Percentiles rank a stretch among this genome's conserved stretches.
Evolutionary conservation across 1,140 invertebrate species (phyloP).

Genomic region (Antheraea mylitta): DNA sequence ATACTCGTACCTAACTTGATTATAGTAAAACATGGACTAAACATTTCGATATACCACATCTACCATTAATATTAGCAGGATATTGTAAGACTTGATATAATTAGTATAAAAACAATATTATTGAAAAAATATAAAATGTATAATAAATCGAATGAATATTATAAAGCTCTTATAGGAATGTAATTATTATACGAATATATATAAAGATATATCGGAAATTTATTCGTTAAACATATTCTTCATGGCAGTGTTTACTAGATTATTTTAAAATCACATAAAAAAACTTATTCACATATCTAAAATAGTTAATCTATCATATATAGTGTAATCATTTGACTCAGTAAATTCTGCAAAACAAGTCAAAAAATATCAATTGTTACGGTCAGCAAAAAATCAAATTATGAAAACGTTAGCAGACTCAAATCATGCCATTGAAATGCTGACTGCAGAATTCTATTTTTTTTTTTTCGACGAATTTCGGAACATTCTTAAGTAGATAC

Average conservation of each 20-base stretch:
- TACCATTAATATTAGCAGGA: neutral
- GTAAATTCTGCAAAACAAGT: too few species aligned
- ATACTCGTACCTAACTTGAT: neutral
- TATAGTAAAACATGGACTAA: slow-evolving; percentile 5
- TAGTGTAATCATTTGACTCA: too few species aligned
- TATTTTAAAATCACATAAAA: too few species aligned
- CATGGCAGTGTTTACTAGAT: too few species aligned
- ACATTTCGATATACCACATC: neutral
- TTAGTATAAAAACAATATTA: neutral
- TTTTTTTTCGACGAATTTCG: neutral
- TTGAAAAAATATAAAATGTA: neutral
- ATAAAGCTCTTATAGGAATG: neutral
- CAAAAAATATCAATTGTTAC: too few species aligned
- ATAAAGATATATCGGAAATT: neutral
- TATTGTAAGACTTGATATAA: neutral
- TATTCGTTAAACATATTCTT: neutral
- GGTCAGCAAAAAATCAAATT: too few species aligned
- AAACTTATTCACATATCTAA: too few species aligned
- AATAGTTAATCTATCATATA: too few species aligned
- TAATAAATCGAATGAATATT: neutral
- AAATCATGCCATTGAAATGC: too few species aligned
- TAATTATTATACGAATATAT: neutral
- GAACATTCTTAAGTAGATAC: neutral
- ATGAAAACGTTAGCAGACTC: too few species aligned
- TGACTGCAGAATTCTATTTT: neutral